Conservation (phyloP, 2,113 vertebrate species). For the Propithecus coquereli region DNA sequence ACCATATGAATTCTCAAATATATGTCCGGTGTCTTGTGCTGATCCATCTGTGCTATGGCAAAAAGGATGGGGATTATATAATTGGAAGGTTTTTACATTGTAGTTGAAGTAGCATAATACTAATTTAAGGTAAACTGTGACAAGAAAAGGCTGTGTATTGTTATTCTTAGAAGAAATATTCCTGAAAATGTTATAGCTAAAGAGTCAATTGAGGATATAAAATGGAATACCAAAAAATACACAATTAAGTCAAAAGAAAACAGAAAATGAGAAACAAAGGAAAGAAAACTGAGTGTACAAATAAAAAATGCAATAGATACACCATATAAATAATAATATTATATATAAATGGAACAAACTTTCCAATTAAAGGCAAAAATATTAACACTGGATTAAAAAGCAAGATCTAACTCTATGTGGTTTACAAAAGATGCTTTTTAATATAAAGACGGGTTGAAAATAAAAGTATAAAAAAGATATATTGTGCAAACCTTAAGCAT, state of each 20-base stretch:
- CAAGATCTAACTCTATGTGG: not conserved
- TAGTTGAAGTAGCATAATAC: not conserved
- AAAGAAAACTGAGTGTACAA: not conserved
- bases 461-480: not conserved
- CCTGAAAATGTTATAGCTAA: not conserved
- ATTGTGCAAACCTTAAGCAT: not conserved
- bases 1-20: constrained; percentile 48
- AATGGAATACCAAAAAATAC: not conserved
- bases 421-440: not conserved
- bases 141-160: not conserved
- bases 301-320: not conserved
- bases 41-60: not conserved
- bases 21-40: not conserved
- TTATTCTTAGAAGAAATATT: not conserved
- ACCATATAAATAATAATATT: constrained; percentile 12
- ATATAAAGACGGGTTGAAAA: not conserved
- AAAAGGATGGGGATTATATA: not conserved
- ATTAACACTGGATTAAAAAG: not conserved
- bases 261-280: not conserved
- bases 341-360: not conserved
- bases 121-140: not conserved
- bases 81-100: not conserved
- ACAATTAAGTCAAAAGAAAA: constrained; percentile 12
- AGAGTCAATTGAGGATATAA: not conserved
- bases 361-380: not conserved